Evolutionary conservation across 2,888 invertebrate species (phyloP), one percentile per base, ranked within the genome.

Genomic region (Nematopogon swammerdamellus): DNA sequence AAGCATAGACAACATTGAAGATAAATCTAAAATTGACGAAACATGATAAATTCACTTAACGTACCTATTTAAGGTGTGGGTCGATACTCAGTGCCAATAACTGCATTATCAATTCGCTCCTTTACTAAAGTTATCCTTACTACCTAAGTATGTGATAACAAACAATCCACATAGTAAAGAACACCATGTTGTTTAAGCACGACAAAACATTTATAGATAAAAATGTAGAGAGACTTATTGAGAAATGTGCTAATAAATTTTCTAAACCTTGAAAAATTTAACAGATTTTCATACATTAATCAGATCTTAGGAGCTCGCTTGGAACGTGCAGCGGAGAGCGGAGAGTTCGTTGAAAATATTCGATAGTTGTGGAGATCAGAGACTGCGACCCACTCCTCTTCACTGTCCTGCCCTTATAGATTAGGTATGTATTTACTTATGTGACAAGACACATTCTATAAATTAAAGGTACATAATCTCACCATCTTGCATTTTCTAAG

Each of bases 181-280:
- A 80, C 80, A 80, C 80, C 80, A 75, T 75, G 74, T 65, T 55
- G 56, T 55, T 77, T 77, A 81, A 81, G 80, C 80, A 81, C 80
- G 80, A 80, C 76, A 80, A 80, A 81, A 81, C 80, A 80, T 80
- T 75, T 69, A 80, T 80, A 81, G 79, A 75, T 79, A 76, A 80
- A 79, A 79, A 73, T 77, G 77, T 80, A 80, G 80, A 80, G 80
- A 80, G 79, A 80, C 79, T 74, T 76, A 77, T 67, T 77, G 76
- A 80, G 79, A 80, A 80, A 80, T 75, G 80, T 80, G 80, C 80
- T 80, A 80, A 74, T 75, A 77, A 53, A 77, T 55, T 53, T 72
- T 76, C 74, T 79, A 76, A 77, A 75, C 63, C 60, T 77, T 68
- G 63, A 70, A 69, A 59, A 60, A 63, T 61, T 67, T 71, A 67